Conservation (phyloP, 35 echinoderm and acorn worm genomes). For the Diadema setosum region DNA sequence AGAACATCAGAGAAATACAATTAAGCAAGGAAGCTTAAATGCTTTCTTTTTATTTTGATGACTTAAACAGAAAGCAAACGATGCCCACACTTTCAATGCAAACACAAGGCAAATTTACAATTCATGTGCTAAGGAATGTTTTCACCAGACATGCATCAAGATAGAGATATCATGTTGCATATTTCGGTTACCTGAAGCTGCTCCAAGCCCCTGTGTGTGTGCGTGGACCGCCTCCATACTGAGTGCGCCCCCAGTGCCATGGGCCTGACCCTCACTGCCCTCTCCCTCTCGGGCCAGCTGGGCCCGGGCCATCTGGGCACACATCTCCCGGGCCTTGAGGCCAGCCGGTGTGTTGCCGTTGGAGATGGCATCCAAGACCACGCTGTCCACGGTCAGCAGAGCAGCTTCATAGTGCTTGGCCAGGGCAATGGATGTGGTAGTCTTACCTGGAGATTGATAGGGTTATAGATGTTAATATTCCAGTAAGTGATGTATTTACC, state of each 20-base stretch:
- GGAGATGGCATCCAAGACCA: slow-evolving; percentile 92
- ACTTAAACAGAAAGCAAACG: no score
- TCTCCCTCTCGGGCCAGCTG: slow-evolving; percentile 81
- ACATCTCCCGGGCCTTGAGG: slow-evolving; percentile 85
- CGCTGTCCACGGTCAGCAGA: slow-evolving; percentile 87
- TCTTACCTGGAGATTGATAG: slow-evolving; percentile 66
- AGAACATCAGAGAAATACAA: no score
- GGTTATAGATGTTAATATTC: no score
- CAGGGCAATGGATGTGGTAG: slow-evolving; percentile 79
- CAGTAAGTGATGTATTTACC: no score
- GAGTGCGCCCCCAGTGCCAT: slow-evolving; percentile 60
- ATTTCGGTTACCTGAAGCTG: slow-evolving; percentile 82
- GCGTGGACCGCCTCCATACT: slow-evolving; percentile 92
- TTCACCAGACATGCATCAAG: no score
- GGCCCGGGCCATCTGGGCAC: slow-evolving; percentile 89
- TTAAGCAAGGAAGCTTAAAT: no score
- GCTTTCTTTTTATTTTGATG: no score
- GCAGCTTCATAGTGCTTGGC: slow-evolving; percentile 98
- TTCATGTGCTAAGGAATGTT: no score
- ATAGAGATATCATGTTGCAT: no score
- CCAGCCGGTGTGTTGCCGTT: slow-evolving; percentile 88
- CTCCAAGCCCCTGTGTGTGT: slow-evolving; percentile 70
- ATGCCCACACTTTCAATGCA: no score
- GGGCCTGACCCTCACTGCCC: slow-evolving; percentile 51
- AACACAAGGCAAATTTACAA: no score